These are phyloP conservation scores for Chaitophorus viminalis DNA, from an alignment of 2,888 invertebrate species.

Conservation along the genomic window DNA sequence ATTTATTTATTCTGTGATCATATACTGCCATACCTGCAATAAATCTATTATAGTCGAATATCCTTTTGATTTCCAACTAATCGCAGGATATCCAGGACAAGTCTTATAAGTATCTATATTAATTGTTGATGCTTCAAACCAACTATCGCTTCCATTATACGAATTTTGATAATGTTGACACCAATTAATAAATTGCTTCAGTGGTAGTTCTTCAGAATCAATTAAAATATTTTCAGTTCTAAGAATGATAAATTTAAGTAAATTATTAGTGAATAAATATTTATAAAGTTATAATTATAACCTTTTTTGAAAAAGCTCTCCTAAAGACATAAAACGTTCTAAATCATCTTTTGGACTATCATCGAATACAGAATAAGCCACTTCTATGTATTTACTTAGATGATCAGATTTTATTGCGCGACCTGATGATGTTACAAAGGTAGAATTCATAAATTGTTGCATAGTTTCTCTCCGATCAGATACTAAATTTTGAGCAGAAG, in stretches of 20 bases:
- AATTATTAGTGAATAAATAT: background rate
- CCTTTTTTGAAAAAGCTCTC: slow-evolving; percentile 56
- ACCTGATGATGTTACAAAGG: slow-evolving; percentile 42
- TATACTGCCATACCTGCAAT: slow-evolving; percentile 72
- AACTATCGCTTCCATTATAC: slow-evolving; percentile 73
- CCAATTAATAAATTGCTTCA: slow-evolving; percentile 68
- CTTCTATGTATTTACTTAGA: slow-evolving; percentile 27
- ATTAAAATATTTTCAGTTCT: slow-evolving; percentile 37
- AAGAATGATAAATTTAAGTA: background rate
- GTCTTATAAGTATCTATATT: slow-evolving; percentile 74
- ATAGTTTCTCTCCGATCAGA: slow-evolving; percentile 46
- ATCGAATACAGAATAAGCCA: slow-evolving; percentile 40
- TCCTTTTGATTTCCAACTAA: slow-evolving; percentile 81
- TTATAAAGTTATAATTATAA: background rate
- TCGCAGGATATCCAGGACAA: slow-evolving; percentile 77
- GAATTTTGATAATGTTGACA: slow-evolving; percentile 70
- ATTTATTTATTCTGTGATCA: too few species aligned
- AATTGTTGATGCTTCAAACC: slow-evolving; percentile 76
- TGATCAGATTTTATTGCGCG: slow-evolving; percentile 22
- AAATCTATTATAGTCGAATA: slow-evolving; percentile 76
- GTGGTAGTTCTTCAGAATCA: slow-evolving; percentile 43
- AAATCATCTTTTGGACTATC: slow-evolving; percentile 54
- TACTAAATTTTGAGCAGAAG: slow-evolving; percentile 61
- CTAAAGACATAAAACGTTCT: slow-evolving; percentile 57
- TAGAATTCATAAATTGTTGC: slow-evolving; percentile 47